phyloP scores from a whole-genome alignment of 2,113 vertebrate genomes.

The Orcinus orca region DNA sequence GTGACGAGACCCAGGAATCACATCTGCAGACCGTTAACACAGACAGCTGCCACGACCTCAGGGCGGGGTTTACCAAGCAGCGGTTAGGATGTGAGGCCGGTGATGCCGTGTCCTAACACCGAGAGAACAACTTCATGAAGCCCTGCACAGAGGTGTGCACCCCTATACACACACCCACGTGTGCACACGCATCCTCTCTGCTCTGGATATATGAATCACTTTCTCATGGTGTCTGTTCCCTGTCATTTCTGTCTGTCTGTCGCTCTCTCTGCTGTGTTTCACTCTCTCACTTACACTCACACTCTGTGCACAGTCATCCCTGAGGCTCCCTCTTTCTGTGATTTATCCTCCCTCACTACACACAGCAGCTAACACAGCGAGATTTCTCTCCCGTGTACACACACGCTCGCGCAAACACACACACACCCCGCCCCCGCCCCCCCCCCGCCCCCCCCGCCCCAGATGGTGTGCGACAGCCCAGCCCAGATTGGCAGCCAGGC shows the following conservation, averaged over 20 bases:
- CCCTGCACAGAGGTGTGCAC: rapidly evolving
- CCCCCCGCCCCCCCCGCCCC: neutral
- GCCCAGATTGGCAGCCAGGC: neutral
- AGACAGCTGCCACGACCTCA: neutral
- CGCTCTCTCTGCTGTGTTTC: neutral
- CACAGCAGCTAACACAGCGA: rapidly evolving
- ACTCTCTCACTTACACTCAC: neutral
- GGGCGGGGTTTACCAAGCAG: rapidly evolving
- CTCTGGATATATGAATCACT: too few species aligned
- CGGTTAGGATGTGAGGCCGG: too few species aligned
- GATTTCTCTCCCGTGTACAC: neutral
- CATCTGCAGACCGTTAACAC: neutral
- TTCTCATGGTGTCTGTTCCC: neutral
- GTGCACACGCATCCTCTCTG: rapidly evolving
- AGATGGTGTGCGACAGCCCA: rapidly evolving
- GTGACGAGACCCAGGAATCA: neutral
- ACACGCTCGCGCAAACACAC: rapidly evolving
- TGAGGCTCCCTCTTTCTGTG: neutral
- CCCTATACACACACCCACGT: rapidly evolving
- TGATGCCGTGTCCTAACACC: neutral
- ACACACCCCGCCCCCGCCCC: rapidly evolving
- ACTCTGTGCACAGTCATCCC: neutral
- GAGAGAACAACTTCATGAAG: neutral
- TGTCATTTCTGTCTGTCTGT: neutral
- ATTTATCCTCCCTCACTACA: neutral